Percentiles rank a stretch among this genome's conserved stretches.
Conservation (phyloP, 2,797 vertebrate genomes). For the Oreortyx pictus region DNA sequence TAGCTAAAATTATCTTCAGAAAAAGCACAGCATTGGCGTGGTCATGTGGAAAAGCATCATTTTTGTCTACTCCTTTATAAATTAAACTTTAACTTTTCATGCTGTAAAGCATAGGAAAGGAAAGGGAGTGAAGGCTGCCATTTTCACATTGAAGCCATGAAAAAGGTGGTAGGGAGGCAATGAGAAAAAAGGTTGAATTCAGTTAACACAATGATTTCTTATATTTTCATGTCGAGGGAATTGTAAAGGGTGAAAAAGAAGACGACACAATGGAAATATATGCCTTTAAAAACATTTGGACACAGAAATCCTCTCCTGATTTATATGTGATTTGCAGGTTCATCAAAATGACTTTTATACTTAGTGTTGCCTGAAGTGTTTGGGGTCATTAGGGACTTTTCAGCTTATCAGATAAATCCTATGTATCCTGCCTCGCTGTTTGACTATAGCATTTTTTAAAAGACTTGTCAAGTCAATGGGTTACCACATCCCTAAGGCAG, state of each 20-base stretch:
- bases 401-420: slow-evolving; percentile 55
- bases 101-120: neutral
- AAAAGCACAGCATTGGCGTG: neutral
- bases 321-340: slow-evolving; percentile 51
- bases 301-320: slow-evolving; percentile 48
- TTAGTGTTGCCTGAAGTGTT: slow-evolving; percentile 48
- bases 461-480: slow-evolving; percentile 72
- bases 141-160: neutral
- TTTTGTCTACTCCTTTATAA: neutral
- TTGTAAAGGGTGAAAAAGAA: neutral
- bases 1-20: slow-evolving; percentile 31
- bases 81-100: neutral
- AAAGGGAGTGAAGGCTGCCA: slow-evolving; percentile 34
- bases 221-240: slow-evolving; percentile 43
- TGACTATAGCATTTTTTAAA: slow-evolving; percentile 64
- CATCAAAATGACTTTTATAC: slow-evolving; percentile 62
- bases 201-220: slow-evolving; percentile 48
- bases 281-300: slow-evolving; percentile 61
- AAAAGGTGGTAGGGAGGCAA: neutral
- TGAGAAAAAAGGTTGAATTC: slow-evolving; percentile 57
- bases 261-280: slow-evolving; percentile 52
- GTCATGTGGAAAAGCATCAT: neutral
- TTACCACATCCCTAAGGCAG: slow-evolving; percentile 66
- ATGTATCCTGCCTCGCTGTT: slow-evolving; percentile 53
- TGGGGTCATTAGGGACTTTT: slow-evolving; percentile 48